Conservation (phyloP, 2,888 invertebrate genomes). For the Julus scandinavius region DNA sequence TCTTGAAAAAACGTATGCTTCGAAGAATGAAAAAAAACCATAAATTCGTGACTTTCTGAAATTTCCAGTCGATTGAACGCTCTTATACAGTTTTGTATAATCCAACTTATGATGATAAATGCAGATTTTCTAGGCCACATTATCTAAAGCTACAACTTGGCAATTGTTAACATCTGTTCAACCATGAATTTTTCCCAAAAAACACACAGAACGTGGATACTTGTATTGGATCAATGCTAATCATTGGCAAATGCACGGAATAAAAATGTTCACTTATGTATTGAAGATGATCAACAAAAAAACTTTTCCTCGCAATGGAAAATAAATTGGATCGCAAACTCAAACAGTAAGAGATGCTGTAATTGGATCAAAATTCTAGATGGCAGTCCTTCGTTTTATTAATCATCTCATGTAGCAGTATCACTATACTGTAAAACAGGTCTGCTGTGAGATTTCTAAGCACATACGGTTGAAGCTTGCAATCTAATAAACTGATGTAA, state of each 20-base stretch:
- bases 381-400: not conserved
- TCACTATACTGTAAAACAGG: not conserved
- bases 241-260: not conserved
- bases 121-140: not conserved
- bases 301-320: not conserved
- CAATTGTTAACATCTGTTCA: not conserved
- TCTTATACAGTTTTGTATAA: not conserved
- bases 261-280: not conserved
- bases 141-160: not conserved
- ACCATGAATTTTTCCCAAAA: not conserved
- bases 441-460: not conserved
- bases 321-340: not conserved
- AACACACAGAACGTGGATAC: not conserved
- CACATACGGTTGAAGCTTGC: not conserved
- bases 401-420: not conserved
- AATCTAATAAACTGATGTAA: slow-evolving; percentile 24
- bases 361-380: not conserved
- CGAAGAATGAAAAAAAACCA: not conserved
- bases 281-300: not conserved
- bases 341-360: not conserved
- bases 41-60: not conserved
- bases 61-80: not conserved
- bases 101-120: not conserved
- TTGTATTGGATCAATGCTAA: not conserved
- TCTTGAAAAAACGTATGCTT: not conserved